A percentile compares a stretch with the other conserved stretches of the same genome.
Evolutionary conservation across 1,140 invertebrate genomes (phyloP).

Genomic region (Teleopsis dalmanni): DNA sequence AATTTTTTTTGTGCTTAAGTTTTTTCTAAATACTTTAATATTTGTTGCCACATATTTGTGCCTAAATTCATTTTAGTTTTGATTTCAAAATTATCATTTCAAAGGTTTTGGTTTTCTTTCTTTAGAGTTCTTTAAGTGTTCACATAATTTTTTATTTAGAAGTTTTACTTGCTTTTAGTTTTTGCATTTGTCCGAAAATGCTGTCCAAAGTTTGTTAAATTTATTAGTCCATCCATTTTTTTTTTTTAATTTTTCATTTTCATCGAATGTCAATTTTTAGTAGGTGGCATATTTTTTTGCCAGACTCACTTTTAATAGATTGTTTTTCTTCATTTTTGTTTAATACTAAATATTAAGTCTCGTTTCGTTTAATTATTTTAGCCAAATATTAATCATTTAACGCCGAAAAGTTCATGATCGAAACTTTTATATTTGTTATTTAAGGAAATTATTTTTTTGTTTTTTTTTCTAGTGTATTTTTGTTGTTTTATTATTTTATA

Average conservation of each 20-base stretch:
- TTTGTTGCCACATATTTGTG: not conserved
- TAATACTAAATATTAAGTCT: not conserved
- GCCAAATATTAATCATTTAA: conserved; percentile 13
- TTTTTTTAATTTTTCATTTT: conserved; percentile 2
- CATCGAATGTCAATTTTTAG: too few relatives aligned
- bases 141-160: not conserved
- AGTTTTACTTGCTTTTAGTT: not conserved
- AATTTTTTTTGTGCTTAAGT: not conserved
- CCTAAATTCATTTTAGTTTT: not conserved
- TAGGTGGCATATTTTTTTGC: too few relatives aligned
- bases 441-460: too few relatives aligned
- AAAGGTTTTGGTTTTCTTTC: not conserved
- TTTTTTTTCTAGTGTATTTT: too few relatives aligned
- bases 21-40: not conserved
- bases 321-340: not conserved
- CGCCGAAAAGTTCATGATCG: conserved; percentile 15
- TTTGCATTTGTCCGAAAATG: not conserved
- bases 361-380: conserved; percentile 6
- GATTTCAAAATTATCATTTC: not conserved
- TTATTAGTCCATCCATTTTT: conserved; percentile 3
- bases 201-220: not conserved
- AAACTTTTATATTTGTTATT: conserved; percentile 14
- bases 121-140: not conserved
- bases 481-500: too few relatives aligned
- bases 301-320: not conserved